These are phyloP conservation scores for Ptychadena robeensis DNA, from an alignment of 2,797 vertebrate species.

Conservation along the genomic window DNA sequence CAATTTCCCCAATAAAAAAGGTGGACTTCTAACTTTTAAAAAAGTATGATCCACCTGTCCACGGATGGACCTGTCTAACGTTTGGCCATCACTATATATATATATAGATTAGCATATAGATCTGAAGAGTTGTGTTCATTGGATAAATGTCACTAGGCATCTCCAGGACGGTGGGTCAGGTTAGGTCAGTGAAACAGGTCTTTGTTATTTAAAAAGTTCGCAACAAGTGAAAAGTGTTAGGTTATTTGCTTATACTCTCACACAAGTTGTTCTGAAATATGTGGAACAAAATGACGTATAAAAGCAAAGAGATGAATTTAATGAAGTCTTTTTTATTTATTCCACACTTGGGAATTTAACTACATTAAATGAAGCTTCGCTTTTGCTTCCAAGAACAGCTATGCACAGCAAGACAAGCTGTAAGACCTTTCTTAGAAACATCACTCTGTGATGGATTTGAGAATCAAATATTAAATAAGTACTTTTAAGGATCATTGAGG, in stretches of 20 bases:
- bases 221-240: not conserved
- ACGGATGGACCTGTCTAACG: too few species aligned
- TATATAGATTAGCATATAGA: too few species aligned
- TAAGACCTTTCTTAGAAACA: constrained; percentile 32
- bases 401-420: not conserved
- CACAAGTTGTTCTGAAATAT: too few species aligned
- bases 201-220: not conserved
- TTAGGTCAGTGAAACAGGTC: too few species aligned
- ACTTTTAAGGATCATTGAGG: constrained; percentile 38
- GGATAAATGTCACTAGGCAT: too few species aligned
- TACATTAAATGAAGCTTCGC: not conserved
- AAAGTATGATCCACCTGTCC: too few species aligned
- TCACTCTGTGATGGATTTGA: constrained; percentile 35
- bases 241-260: too few species aligned
- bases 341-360: not conserved
- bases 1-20: too few species aligned
- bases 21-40: too few species aligned
- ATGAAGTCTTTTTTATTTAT: not conserved
- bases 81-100: too few species aligned
- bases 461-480: constrained; percentile 52
- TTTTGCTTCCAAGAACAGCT: not conserved
- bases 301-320: not conserved
- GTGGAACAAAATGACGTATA: not conserved
- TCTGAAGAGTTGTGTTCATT: too few species aligned
- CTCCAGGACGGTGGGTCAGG: too few species aligned